phyloP scores from a whole-genome alignment of 2,113 vertebrate genomes.

The Narcine bancroftii region DNA sequence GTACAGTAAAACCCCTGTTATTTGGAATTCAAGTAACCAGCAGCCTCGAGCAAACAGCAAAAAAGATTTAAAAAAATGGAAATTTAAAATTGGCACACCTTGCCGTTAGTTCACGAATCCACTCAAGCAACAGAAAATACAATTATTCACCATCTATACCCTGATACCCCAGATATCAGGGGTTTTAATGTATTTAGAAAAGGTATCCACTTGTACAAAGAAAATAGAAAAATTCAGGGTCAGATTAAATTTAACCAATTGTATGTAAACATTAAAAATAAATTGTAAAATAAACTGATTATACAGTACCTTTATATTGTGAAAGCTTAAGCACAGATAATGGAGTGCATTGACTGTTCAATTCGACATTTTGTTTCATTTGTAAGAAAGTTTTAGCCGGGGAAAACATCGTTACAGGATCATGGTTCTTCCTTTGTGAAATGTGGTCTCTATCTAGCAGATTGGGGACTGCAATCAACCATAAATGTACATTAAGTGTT shows the following conservation, averaged over 20 bases:
- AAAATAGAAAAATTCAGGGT: too few species aligned
- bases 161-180: too few species aligned
- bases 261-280: background rate
- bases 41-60: too few species aligned
- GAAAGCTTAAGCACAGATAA: background rate
- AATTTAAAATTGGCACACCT: background rate
- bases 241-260: background rate
- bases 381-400: slow-evolving; percentile 49
- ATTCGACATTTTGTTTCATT: slow-evolving; percentile 44
- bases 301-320: slow-evolving; percentile 15
- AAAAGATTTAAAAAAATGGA: too few species aligned
- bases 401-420: background rate
- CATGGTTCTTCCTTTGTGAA: fast-evolving
- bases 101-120: too few species aligned
- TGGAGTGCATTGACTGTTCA: slow-evolving; percentile 35
- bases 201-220: background rate
- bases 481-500: background rate
- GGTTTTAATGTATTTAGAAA: too few species aligned
- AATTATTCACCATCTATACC: too few species aligned
- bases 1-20: too few species aligned
- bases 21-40: too few species aligned
- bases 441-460: fast-evolving
- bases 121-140: too few species aligned
- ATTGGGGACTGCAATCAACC: slow-evolving; percentile 3
- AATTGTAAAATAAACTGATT: background rate